Percentiles rank a stretch among this genome's conserved stretches.
Conservation (phyloP, 2,888 invertebrate genomes). For the Aromia moschata region DNA sequence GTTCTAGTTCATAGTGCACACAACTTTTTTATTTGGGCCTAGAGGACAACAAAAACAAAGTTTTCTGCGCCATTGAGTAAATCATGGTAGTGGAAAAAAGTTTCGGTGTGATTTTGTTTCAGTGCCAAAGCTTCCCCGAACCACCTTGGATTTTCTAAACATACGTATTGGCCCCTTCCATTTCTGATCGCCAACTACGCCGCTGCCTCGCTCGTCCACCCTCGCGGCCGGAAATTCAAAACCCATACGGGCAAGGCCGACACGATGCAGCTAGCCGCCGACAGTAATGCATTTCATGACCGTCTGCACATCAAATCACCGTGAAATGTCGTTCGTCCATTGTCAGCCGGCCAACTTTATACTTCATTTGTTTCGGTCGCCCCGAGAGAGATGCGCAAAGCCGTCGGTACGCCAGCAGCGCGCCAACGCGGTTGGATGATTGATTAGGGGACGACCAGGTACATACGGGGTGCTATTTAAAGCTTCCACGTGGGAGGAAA, state of each 20-base stretch:
- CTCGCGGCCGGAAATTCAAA: conserved; percentile 15
- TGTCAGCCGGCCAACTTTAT: conserved; percentile 14
- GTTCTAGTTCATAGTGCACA: no score
- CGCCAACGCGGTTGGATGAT: conserved; percentile 1
- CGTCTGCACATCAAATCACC: conserved; percentile 24
- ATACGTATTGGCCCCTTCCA: no score
- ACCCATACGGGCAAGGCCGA: conserved; percentile 13
- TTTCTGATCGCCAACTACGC: conserved; percentile 12
- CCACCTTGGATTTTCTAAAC: no score
- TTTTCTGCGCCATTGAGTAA: no score
- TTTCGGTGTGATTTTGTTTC: no score
- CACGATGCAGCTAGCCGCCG: conserved; percentile 8
- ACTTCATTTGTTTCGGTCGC: conserved; percentile 14
- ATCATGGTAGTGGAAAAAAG: no score
- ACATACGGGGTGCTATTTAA: background rate
- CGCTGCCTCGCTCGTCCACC: background rate
- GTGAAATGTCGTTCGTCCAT: conserved; percentile 21
- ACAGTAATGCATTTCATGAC: conserved; percentile 23
- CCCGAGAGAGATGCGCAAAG: background rate
- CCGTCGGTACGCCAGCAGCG: background rate
- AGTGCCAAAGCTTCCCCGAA: no score
- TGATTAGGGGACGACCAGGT: background rate
- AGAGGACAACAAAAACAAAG: no score
- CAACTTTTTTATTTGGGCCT: no score
- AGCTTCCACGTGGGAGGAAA: background rate